Evolutionary conservation across 2,797 vertebrate species (phyloP), one percentile per base, ranked within the genome.

Genomic region (Anas acuta): DNA sequence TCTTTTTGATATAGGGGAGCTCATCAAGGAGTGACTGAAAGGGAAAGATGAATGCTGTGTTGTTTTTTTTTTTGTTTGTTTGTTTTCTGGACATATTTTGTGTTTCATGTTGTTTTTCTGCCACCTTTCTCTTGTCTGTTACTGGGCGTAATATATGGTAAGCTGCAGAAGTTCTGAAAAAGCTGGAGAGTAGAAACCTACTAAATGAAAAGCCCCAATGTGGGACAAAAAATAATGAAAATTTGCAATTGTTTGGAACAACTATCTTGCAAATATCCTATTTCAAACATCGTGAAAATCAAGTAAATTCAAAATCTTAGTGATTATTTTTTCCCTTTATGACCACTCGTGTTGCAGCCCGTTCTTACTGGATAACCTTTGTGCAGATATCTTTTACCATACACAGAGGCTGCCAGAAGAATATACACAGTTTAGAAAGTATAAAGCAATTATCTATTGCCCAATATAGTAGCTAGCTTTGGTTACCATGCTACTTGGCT

Each of bases 41-140:
- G 13, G n/a, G 49, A 53, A 58, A 66, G 13, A 19, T 37, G 16
- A 33, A 15, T 51, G 12, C 15, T 57, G 51, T 37, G 35, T n/a
- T n/a, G n/a, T n/a, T 11, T 0, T 4, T 4, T 32, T 35, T 2
- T 30, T 32, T 25, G 54, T 30, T 25, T 56, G 12, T 39, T 32
- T 77, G 51, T 57, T 56, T 49, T 15, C 7, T 15, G 7, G 6
- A 73, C 6, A 8, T 37, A 10, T 39, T 54, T 60, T 65, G 13
- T 77, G 25, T 17, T 89, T 49, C 13, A 47, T 73, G 47, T 41
- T 70, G 19, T n/a, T 82, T 56, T 69, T 56, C 35, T 57, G 19
- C 15, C 15, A 11, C 16, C 60, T 90, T 45, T 66, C n/a, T 54
- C 60, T 28, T 33, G 19, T 60, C 53, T 45, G 28, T 35, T 61